Evolutionary conservation across 2,797 vertebrate species (phyloP), one percentile per base, ranked within the genome.

Genomic region (Pteronotus mesoamericanus): DNA sequence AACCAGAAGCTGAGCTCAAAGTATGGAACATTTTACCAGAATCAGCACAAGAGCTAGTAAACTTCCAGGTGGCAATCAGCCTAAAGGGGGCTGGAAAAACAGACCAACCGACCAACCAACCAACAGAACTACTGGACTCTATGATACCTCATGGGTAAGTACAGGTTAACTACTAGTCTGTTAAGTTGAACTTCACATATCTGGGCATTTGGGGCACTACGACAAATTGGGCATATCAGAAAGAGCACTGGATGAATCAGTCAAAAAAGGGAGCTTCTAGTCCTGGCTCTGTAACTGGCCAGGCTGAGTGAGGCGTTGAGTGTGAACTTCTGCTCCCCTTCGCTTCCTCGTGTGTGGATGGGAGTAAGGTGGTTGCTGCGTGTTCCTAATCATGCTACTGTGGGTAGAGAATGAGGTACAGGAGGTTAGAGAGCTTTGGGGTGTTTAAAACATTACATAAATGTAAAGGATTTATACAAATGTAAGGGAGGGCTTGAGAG

Each of bases 361-460:
- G 51, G 21, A 89, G 19, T 0, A 22, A 94, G 75, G 59, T 59
- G 34, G 42, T 80, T 1, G 9, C 42, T 37, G 77, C 88, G 64
- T 89, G 92, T 89, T 93, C 71, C 77, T 78, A 9, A 22, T 71
- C 39, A 57, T 69, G 86, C 87, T 85, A 26, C 66, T 83, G 90
- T 91, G 78, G 92, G 88, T n/a, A 53, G 44, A 66, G 83, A 91
- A 72, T 51, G 82, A 89, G 69, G 84, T 66, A 55, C 95, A 96
- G 68, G 61, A 84, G 95, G 94, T 95, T 94, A 86, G 84, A 96
- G 79, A 80, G 86, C 92, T 92, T 32, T 18, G 61, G 74, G 59
- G 75, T 44, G 1, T 86, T 94, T 85, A 71, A 95, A 91, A 86
- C 46, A 51, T 48, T 5, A 71, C 64, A 61, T 84, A 37, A 64